Percentiles rank a stretch among this genome's conserved stretches.
Evolutionary conservation across 2,113 vertebrate genomes (phyloP).

Genomic region (Gobius niger): DNA sequence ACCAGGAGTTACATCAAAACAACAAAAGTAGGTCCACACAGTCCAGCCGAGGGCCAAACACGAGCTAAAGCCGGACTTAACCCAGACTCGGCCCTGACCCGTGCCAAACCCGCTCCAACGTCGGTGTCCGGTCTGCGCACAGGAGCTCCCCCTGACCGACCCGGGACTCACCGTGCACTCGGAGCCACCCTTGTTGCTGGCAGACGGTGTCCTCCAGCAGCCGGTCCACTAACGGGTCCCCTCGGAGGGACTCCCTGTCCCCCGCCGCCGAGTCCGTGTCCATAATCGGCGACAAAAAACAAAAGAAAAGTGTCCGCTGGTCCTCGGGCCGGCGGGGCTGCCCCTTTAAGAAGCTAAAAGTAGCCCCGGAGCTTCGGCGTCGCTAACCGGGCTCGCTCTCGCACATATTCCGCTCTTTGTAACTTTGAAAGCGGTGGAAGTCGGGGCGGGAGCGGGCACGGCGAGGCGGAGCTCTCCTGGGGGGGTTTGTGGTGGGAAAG

Average conservation of each 20-base stretch:
- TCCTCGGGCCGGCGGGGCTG: slow-evolving; percentile 26
- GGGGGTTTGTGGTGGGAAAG: background rate
- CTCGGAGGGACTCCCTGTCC: slow-evolving; percentile 78
- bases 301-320: background rate
- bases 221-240: slow-evolving; percentile 77
- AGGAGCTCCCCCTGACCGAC: background rate
- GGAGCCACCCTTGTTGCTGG: slow-evolving; percentile 92
- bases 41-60: background rate
- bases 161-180: slow-evolving; percentile 84
- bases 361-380: slow-evolving; percentile 17
- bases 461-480: no score
- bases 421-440: background rate
- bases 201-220: slow-evolving; percentile 87
- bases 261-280: slow-evolving; percentile 79
- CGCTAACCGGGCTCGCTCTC: slow-evolving; percentile 39
- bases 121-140: no score
- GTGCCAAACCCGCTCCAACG: background rate
- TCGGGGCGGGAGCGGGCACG: no score
- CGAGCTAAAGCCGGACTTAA: background rate
- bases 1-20: background rate
- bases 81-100: background rate
- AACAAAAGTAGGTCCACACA: background rate
- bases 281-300: slow-evolving; percentile 42
- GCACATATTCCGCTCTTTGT: slow-evolving; percentile 37
- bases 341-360: slow-evolving; percentile 42